A percentile compares a stretch with the other conserved stretches of the same genome.
Evolutionary conservation across 2,797 vertebrate species (phyloP).

Genomic region (Thripadectes ignobilis): DNA sequence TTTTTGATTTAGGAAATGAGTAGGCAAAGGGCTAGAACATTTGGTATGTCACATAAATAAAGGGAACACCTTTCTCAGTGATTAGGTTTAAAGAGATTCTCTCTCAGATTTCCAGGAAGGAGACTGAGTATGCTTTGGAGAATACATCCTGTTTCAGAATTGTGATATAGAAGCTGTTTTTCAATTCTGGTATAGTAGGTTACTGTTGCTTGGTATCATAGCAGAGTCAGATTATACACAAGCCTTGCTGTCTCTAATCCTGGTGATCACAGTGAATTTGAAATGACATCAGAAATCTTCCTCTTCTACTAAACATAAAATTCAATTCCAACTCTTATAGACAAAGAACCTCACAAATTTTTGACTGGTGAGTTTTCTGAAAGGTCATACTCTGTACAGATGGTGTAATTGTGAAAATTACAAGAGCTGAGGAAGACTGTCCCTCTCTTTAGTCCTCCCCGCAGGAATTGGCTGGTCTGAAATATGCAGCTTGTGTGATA

Average conservation of each 20-base stretch:
- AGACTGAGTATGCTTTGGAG: background rate
- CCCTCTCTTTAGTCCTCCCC: background rate
- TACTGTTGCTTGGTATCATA: background rate
- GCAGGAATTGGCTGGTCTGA: background rate
- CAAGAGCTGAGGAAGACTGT: background rate
- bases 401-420: background rate
- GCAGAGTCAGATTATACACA: background rate
- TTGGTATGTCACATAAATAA: background rate
- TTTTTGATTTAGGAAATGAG: background rate
- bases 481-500: background rate
- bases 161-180: background rate
- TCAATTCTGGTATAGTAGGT: background rate
- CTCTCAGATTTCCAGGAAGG: background rate
- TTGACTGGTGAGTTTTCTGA: background rate
- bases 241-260: constrained; percentile 41
- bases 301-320: background rate
- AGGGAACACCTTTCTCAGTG: background rate
- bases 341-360: background rate
- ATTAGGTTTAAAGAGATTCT: background rate
- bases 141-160: background rate
- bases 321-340: background rate
- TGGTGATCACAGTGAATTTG: constrained; percentile 70
- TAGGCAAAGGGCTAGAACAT: background rate
- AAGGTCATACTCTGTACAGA: background rate
- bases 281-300: constrained; percentile 33